Conservation (phyloP, 37 sponge, comb jelly and placozoan species). For the Oscarella lobularis region DNA sequence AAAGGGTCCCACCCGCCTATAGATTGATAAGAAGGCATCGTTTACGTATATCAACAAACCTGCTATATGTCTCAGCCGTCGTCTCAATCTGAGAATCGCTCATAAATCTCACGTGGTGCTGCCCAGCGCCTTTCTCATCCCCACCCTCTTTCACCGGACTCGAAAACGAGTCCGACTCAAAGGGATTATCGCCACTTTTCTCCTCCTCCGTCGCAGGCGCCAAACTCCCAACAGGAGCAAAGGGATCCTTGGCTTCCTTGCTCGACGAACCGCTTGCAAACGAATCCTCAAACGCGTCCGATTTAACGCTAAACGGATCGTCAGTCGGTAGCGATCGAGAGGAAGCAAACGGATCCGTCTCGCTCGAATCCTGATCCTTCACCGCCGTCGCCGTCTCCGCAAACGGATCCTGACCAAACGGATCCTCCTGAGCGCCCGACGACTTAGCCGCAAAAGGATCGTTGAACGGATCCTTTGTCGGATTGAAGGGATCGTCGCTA, state of each 20-base stretch:
- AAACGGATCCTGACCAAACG: neutral
- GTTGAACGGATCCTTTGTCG: neutral
- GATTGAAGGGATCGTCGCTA: neutral
- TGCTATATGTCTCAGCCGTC: neutral
- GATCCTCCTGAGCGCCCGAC: no score
- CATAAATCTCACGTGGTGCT: neutral
- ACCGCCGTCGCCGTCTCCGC: neutral
- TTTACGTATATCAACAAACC: no score
- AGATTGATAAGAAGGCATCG: no score
- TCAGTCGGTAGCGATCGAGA: neutral
- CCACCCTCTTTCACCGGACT: neutral
- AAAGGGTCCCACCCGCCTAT: no score
- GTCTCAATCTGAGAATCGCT: neutral
- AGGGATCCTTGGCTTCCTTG: neutral
- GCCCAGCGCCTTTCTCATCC: neutral
- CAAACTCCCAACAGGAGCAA: neutral
- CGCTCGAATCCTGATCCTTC: neutral
- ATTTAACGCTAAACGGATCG: no score
- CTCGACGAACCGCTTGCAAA: neutral
- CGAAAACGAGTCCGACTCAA: neutral
- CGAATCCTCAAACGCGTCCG: neutral
- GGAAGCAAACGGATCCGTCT: neutral
- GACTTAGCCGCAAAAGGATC: no score
- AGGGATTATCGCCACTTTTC: neutral
- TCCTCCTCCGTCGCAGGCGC: neutral